These are phyloP conservation scores for Brachypterus glaber DNA, from an alignment of 2,888 invertebrate genomes.

Conservation along the genomic window DNA sequence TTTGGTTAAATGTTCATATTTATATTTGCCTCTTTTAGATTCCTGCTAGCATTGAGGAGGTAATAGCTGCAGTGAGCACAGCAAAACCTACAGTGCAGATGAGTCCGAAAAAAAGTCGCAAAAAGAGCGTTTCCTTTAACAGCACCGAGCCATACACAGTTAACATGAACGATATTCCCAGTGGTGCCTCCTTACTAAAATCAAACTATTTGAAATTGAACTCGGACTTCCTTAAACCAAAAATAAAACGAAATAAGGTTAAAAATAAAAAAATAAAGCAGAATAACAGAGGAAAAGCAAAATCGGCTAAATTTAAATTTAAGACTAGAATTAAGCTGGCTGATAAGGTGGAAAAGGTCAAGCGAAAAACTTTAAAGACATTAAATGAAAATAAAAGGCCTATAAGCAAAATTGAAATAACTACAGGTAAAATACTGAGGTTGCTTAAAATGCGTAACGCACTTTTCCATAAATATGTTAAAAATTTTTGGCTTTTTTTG, in stretches of 20 bases:
- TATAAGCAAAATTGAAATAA: slow-evolving; percentile 28
- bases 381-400: slow-evolving; percentile 16
- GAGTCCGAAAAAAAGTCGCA: slow-evolving; percentile 30
- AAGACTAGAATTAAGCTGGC: slow-evolving; percentile 24
- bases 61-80: slow-evolving; percentile 46
- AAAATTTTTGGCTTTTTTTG: too few relatives aligned
- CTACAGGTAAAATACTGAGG: too few relatives aligned
- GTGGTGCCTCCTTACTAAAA: slow-evolving; percentile 26
- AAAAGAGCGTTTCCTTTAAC: slow-evolving; percentile 28
- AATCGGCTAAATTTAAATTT: slow-evolving; percentile 28
- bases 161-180: slow-evolving; percentile 18
- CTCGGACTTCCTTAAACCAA: slow-evolving; percentile 5
- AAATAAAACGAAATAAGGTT: slow-evolving; percentile 13
- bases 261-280: slow-evolving; percentile 13
- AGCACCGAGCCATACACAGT: slow-evolving; percentile 7
- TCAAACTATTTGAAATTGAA: slow-evolving; percentile 19
- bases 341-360: slow-evolving; percentile 18
- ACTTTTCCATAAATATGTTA: too few relatives aligned
- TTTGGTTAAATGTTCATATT: neutral
- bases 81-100: slow-evolving; percentile 43
- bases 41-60: slow-evolving; percentile 47
- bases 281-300: slow-evolving; percentile 9
- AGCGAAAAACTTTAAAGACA: slow-evolving; percentile 20
- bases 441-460: too few relatives aligned
- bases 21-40: slow-evolving; percentile 35